Evolutionary conservation across 2,113 vertebrate genomes (phyloP), one percentile per base, ranked within the genome.

Genomic region (Hucho hucho): DNA sequence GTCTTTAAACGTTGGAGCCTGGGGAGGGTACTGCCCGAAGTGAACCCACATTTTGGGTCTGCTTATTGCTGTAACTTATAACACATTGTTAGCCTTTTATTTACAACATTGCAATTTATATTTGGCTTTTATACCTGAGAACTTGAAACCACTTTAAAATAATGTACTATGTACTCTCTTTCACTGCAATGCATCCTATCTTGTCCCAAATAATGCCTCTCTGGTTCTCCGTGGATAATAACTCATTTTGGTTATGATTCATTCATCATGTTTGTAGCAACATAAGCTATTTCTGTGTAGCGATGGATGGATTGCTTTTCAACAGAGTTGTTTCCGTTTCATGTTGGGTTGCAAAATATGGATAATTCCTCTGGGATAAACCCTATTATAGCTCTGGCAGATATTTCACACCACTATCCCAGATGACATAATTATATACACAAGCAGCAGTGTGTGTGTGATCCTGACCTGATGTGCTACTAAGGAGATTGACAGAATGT

Each of bases 341-440:
- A 4, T 16, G 49, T 53, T 49, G 67, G 77, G 74, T 81, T 81
- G 84, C 76, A 83, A 87, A 83, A 88, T 87, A 79, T 84, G 80
- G 81, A 71, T 76, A 83, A 77, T 82, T 58, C 73, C n/a, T 74
- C 64, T 68, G 74, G 72, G 73, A 76, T 75, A 73, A 73, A 81
- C 79, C 74, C 66, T 53, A 20, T 81, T 79, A 24, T 73, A 77
- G 75, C 64, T 43, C 9, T 81, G 83, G 78, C 83, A 76, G 74
- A 25, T 70, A 70, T 64, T 72, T 77, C 59, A 67, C 81, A 69
- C 70, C 64, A 59, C 79, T 73, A 69, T 86, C 77, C 79, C 76
- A 86, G 81, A 87, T 89, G 86, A 87, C 84, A 85, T 83, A 77
- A 87, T 89, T 88, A 79, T 81, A 87, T 76, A 87, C 82, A 87